Percentiles rank a stretch among this genome's conserved stretches.
phyloP scores from a whole-genome alignment of 2,797 vertebrate genomes.

The Glyptemys insculpta region DNA sequence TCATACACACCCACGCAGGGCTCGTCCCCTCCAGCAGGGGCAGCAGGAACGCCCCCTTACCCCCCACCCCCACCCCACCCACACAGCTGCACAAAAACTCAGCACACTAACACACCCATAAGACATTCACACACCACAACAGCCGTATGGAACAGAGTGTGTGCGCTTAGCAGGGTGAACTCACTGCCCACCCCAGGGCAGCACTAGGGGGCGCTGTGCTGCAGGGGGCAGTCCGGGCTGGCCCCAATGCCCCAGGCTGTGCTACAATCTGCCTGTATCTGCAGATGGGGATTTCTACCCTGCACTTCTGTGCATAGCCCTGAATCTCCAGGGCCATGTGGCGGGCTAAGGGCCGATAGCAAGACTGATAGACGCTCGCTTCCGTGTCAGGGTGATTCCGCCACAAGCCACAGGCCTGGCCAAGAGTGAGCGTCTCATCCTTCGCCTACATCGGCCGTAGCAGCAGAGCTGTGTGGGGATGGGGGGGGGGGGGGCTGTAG shows the following conservation, averaged over 20 bases:
- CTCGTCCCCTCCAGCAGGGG: neutral
- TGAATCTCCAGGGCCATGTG: neutral
- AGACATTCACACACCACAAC: no score
- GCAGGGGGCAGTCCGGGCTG: no score
- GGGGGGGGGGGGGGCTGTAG: no score
- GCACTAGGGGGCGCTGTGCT: no score
- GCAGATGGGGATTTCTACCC: neutral
- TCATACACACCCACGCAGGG: neutral
- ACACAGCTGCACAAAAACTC: neutral
- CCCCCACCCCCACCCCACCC: no score
- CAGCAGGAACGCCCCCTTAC: neutral
- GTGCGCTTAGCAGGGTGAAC: neutral
- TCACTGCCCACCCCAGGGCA: neutral
- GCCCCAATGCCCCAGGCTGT: no score
- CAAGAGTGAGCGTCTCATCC: neutral
- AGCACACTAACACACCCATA: neutral
- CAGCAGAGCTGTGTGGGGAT: no score
- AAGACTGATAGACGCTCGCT: neutral
- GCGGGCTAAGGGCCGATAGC: neutral
- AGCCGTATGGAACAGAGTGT: neutral
- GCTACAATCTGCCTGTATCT: neutral
- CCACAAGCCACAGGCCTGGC: neutral
- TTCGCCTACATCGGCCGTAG: neutral
- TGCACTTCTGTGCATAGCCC: neutral
- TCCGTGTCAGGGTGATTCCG: no score